These are phyloP conservation scores for Phytoseiulus persimilis DNA, from an alignment of 2,888 invertebrate species.

Conservation along the genomic window DNA sequence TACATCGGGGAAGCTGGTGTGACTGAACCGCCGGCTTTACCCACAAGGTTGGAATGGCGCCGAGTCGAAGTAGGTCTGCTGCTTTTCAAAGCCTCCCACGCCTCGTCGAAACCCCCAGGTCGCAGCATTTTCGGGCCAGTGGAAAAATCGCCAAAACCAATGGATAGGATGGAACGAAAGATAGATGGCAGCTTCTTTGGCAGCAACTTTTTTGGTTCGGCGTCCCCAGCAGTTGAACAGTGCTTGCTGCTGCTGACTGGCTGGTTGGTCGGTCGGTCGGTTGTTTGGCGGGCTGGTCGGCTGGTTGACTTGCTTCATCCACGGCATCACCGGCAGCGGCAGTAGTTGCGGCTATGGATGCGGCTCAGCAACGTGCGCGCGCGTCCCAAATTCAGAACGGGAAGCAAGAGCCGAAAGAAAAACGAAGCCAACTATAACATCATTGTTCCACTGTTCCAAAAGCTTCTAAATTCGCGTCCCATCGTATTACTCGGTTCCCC, in stretches of 20 bases:
- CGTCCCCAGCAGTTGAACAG: background rate
- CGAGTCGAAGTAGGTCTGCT: background rate
- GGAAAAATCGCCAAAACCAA: background rate
- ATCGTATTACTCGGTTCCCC: background rate
- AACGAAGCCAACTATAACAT: slow-evolving; percentile 5
- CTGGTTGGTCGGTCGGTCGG: background rate
- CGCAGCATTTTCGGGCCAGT: background rate
- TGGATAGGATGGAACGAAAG: background rate
- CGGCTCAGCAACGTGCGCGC: background rate
- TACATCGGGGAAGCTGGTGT: background rate
- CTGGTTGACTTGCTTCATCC: background rate
- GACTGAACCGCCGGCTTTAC: background rate
- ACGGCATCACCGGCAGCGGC: background rate
- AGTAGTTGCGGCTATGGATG: background rate
- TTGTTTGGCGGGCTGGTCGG: background rate
- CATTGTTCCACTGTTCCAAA: background rate
- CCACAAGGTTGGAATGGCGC: background rate
- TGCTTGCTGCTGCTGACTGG: background rate
- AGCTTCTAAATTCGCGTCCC: background rate
- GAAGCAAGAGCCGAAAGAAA: slow-evolving; percentile 5
- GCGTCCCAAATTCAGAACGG: background rate
- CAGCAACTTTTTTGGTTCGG: background rate
- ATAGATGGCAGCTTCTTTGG: background rate
- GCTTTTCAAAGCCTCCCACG: background rate
- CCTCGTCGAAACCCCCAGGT: background rate